phyloP scores from a whole-genome alignment of 2,797 vertebrate genomes.

The Perdix hodgsoniae region DNA sequence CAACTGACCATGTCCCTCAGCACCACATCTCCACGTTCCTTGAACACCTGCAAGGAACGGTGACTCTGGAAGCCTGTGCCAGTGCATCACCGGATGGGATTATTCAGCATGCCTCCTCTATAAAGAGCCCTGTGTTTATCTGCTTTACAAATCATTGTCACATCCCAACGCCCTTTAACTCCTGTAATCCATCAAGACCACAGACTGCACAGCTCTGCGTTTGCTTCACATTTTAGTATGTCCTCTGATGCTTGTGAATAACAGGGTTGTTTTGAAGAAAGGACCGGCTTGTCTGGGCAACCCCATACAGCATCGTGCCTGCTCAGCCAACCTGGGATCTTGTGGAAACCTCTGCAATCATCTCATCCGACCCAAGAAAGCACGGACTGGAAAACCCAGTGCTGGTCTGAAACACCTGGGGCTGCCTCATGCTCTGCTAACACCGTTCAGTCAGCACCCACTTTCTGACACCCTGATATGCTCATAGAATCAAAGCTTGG shows the following conservation, averaged over 20 bases:
- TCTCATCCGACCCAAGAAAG: neutral
- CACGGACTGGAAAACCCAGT: neutral
- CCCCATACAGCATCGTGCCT: neutral
- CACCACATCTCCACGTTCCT: too few relatives aligned
- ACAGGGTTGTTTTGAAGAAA: neutral
- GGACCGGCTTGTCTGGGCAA: neutral
- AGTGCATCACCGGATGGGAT: neutral
- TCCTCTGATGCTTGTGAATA: neutral
- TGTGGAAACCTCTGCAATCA: neutral
- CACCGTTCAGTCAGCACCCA: neutral
- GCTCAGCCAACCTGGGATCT: neutral
- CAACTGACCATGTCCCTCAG: too few relatives aligned
- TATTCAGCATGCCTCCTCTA: neutral
- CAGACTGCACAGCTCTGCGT: neutral
- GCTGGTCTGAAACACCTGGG: neutral
- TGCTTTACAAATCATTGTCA: neutral
- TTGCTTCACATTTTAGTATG: neutral
- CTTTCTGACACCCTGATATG: constrained; percentile 8
- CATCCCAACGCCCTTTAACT: too few relatives aligned
- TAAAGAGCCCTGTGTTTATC: neutral
- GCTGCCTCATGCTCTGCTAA: neutral
- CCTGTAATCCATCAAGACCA: neutral
- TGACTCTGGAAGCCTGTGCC: too few relatives aligned
- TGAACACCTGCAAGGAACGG: too few relatives aligned
- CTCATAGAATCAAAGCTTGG: neutral